Percentiles rank a stretch among this genome's conserved stretches.
These are phyloP conservation scores for Haplochromis burtoni DNA, from an alignment of 2,113 vertebrate genomes.

Conservation along the genomic window DNA sequence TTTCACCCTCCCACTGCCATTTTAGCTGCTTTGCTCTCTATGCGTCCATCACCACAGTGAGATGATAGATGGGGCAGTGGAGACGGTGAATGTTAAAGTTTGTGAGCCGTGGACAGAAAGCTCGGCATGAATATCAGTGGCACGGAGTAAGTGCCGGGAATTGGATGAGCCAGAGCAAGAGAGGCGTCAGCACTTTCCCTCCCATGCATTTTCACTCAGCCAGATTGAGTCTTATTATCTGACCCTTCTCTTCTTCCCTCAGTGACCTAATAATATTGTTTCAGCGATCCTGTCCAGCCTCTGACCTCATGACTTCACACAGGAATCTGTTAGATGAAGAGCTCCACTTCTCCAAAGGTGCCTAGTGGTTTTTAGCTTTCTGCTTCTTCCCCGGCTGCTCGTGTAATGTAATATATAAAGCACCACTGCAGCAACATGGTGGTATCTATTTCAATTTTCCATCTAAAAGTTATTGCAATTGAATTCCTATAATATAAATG, in stretches of 20 bases:
- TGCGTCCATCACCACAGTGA: conserved; percentile 48
- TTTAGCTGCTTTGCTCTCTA: neutral
- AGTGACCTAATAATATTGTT: conserved; percentile 71
- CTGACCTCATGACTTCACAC: conserved; percentile 50
- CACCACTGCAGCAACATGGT: neutral
- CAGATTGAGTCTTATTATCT: conserved; percentile 68
- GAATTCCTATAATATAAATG: neutral
- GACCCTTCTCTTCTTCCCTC: conserved; percentile 56
- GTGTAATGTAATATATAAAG: neutral
- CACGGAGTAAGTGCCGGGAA: conserved; percentile 45
- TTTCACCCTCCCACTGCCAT: neutral
- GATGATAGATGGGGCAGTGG: conserved; percentile 58
- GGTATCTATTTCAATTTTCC: neutral
- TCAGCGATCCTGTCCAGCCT: conserved; percentile 56
- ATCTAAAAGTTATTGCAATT: neutral
- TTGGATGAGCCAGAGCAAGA: conserved; percentile 48
- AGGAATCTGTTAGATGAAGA: conserved; percentile 39
- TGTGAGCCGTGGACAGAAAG: conserved; percentile 68
- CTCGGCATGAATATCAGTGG: conserved; percentile 64
- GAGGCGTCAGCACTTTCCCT: conserved; percentile 69
- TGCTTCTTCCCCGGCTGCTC: neutral
- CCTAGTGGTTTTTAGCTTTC: neutral
- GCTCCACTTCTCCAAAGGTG: conserved; percentile 13
- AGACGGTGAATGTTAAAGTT: conserved; percentile 63
- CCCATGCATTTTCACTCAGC: conserved; percentile 60